These are phyloP conservation scores for Leptothorax acervorum DNA, from an alignment of 2,888 invertebrate species.

Conservation along the genomic window DNA sequence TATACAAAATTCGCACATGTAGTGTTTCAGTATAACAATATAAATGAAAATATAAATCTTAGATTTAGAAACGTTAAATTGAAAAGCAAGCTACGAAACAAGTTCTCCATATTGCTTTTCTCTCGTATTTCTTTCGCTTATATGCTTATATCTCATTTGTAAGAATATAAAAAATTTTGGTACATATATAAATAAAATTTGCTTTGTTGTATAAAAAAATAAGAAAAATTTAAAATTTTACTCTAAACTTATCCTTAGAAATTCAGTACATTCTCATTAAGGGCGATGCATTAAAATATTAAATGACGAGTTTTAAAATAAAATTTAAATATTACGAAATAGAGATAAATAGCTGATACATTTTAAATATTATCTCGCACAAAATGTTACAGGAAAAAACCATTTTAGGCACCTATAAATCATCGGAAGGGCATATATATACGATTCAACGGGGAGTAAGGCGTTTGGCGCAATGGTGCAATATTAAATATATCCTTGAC, in stretches of 20 bases:
- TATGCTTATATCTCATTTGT: constrained; percentile 3
- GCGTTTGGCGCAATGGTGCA: constrained; percentile 33
- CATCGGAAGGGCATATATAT: neutral
- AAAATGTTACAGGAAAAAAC: neutral
- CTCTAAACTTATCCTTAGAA: neutral
- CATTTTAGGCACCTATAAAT: neutral
- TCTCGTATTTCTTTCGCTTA: neutral
- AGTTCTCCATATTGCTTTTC: neutral
- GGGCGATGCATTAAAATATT: neutral
- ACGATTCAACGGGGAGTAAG: constrained; percentile 24
- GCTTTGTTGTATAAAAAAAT: neutral
- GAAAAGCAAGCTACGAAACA: neutral
- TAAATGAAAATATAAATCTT: neutral
- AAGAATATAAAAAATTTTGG: neutral
- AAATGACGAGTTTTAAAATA: neutral
- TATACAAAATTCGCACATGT: neutral
- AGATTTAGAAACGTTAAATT: constrained; percentile 13
- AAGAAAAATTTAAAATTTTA: neutral
- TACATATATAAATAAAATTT: neutral
- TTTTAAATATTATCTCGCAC: neutral
- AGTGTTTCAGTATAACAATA: constrained; percentile 19
- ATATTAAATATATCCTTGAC: constrained; percentile 50
- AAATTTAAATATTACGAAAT: neutral
- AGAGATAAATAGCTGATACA: constrained; percentile 2
- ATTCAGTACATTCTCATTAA: neutral